Conservation (phyloP, 2,888 invertebrate genomes). For the Sisyra nigra region DNA sequence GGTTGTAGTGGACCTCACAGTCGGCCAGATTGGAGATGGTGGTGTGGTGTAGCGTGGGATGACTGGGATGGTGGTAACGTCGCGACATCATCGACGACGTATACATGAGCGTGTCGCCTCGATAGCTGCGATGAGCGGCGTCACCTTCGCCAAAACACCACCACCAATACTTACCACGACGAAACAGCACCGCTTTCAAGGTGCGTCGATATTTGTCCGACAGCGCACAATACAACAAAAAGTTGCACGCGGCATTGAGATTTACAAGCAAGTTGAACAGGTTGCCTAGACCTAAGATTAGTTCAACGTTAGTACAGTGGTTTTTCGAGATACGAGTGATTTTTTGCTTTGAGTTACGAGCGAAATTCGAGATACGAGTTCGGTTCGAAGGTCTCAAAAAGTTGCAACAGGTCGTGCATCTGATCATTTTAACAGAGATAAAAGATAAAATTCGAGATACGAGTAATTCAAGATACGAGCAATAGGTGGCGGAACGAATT, state of each 20-base stretch:
- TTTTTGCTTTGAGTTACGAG: too few species aligned
- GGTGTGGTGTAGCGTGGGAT: not conserved
- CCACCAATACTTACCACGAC: constrained; percentile 13
- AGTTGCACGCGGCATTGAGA: constrained; percentile 60
- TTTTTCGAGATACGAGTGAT: not conserved
- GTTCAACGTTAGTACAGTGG: not conserved
- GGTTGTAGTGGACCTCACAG: not conserved
- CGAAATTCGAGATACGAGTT: too few species aligned
- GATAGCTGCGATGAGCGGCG: not conserved
- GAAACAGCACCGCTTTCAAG: constrained; percentile 21
- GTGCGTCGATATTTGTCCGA: constrained; percentile 57
- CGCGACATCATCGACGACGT: constrained; percentile 3
- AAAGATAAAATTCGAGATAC: too few species aligned
- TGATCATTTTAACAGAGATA: too few species aligned
- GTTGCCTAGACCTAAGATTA: constrained; percentile 40
- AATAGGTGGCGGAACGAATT: too few species aligned
- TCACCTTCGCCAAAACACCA: constrained; percentile 10
- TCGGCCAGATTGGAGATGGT: not conserved
- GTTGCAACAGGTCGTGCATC: too few species aligned
- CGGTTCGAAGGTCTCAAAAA: too few species aligned
- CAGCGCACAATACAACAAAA: constrained; percentile 60
- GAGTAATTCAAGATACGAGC: too few species aligned
- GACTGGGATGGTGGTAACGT: not conserved
- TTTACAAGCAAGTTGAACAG: constrained; percentile 53
- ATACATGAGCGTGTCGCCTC: constrained; percentile 19